Base-by-base conservation (phyloP, 2,888 invertebrate genomes). In the Drosophila merina region DNA sequence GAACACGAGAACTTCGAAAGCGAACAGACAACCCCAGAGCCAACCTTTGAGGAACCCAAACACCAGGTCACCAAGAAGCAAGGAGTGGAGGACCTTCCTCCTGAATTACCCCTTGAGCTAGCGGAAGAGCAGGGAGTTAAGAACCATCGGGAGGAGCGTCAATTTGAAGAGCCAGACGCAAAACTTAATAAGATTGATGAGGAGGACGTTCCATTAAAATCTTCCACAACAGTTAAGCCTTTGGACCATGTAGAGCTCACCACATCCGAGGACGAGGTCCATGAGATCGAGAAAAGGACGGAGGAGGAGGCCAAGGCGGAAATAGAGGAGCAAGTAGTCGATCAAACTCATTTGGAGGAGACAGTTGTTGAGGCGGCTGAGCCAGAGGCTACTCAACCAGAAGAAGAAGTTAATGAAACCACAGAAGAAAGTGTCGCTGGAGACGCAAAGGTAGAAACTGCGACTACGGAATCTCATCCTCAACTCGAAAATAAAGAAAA, bases 31-130 rank as follows among this genome's bases (percentile, higher is more conserved):
- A 73, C 77, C 8, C 58, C 71, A 0, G 36, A 44, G 12, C 62
- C 88, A 36, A 42, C 10, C n/a, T 59, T 55, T 2, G 86, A 86
- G 42, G 54, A 63, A n/a, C 45, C 72, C 38, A 78, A 88, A 40
- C 84, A 84, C 47, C 84, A 84, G 20, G 86, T 84, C 38, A 86
- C 86, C 30, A 84, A 88, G 28, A 84, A 84, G 20, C 84, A 86
- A 33, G 84, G 84, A 2, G 84, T 84, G 0, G 84, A 80, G 9
- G 69, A 79, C n/a, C 45, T 76, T 4, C 50, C 73, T 12, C 72
- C 81, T n/a, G 75, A 73, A 6, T 25, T 51, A 20, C 3, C 67
- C 0, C 59, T 51, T 9, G 63, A 49, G 25, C 44, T 50, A 7
- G 44, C 20, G 10, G 45, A 57, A 0, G 55, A 57, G 20, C n/a